phyloP scores from a whole-genome alignment of 1,140 invertebrate genomes.

The Macrocentrus cingulum region DNA sequence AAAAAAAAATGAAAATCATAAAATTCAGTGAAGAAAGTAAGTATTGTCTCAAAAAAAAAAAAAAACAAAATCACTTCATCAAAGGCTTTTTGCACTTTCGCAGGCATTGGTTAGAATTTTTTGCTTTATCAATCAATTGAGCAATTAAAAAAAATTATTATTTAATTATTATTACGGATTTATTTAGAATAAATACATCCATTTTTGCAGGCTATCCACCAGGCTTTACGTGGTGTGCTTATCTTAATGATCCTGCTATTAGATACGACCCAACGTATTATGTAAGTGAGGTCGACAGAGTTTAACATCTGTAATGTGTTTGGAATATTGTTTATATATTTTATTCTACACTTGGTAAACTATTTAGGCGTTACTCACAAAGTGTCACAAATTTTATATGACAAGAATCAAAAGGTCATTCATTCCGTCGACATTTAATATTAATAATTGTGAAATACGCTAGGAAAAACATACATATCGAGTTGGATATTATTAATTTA shows the following conservation, averaged over 20 bases:
- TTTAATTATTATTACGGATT: constrained; percentile 18
- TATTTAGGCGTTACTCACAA: background rate
- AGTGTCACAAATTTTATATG: too few relatives aligned
- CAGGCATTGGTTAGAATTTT: too few relatives aligned
- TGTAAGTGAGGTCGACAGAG: constrained; percentile 10
- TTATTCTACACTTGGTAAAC: background rate
- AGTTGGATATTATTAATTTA: background rate
- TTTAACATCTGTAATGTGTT: background rate
- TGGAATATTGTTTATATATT: background rate
- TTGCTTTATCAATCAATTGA: too few relatives aligned
- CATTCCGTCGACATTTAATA: too few relatives aligned
- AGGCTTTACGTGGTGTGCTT: constrained; percentile 57
- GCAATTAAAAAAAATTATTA: too few relatives aligned
- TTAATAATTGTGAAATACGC: background rate
- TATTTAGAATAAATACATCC: constrained; percentile 22
- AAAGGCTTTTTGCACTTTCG: too few relatives aligned
- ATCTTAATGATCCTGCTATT: constrained; percentile 48
- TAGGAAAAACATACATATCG: background rate
- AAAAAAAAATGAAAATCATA: background rate
- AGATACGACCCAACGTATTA: constrained; percentile 33
- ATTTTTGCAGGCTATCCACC: constrained; percentile 56
- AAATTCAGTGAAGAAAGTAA: constrained; percentile 1
- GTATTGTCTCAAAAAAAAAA: too few relatives aligned
- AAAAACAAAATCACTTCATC: background rate
- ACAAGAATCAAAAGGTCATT: too few relatives aligned